Evolutionary conservation across 2,797 vertebrate genomes (phyloP), one percentile per base, ranked within the genome.

Genomic region (Craterocephalus amniculus): DNA sequence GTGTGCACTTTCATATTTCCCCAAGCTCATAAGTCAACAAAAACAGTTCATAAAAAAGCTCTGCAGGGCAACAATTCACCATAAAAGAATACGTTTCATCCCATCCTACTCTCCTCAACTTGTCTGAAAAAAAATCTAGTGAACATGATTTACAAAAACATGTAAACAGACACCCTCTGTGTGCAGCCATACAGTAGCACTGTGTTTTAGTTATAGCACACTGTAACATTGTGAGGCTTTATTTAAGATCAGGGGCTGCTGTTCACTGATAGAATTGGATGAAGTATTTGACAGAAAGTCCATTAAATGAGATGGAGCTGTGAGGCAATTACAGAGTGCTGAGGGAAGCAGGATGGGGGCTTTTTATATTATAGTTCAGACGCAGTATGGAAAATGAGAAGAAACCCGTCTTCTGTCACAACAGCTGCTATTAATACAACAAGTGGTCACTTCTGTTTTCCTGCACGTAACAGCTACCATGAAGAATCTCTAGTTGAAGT

Each of bases 261-360:
- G 86, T 91, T 89, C 87, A 65, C 88, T 85, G 89, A 92, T 91
- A 90, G 91, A 91, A 90, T 83, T 86, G 89, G 88, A 93, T 92
- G 90, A 92, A 90, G 91, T 87, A 91, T 93, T 92, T 91, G 91
- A 93, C 91, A 93, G 90, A 90, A 90, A 88, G 87, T 88, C 90
- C 91, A 94, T 92, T 93, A 92, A 93, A 93, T 85, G 81, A 92
- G 91, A 93, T 89, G 87, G 86, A 92, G 89, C 87, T 89, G 80
- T 79, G 83, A 90, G 80, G 89, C 91, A 93, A 94, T 94, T 93
- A 93, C 89, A 84, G 79, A 92, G 83, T 91, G 93, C 90, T 93
- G 93, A 92, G 91, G 87, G 80, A 91, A 89, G 91, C 92, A 89
- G 75, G 77, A 88, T 54, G 56, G 70, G 59, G 70, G 63, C 81